Base-by-base conservation (phyloP, 2,888 invertebrate species). In the Anthrax anthrax region DNA sequence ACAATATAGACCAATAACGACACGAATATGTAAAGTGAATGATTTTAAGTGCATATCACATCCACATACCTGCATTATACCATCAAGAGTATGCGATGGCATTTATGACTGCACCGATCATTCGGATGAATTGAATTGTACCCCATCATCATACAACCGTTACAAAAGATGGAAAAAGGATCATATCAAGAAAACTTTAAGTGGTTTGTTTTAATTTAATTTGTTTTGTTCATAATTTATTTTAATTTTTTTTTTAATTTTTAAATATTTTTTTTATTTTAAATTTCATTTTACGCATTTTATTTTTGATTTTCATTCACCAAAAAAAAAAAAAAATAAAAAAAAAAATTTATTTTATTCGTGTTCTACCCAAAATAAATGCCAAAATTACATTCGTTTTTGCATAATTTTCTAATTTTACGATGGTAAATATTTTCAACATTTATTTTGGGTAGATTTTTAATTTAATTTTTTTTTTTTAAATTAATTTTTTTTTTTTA, bases 101-200 rank as follows among this genome's bases (percentile, higher is more conserved):
- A 58, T 61, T 36, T 51, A 55, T 17, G 76, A 78, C 54, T 78
- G 77, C 59, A 70, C 71, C 50, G 73, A 73, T 55, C 74, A 74
- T 14, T 79, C 78, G 52, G 82, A 82, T 54, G 82, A 82, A 58
- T 64, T 67, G 16, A 70, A 71, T 56, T 81, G 81, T 44, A 62
- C 60, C 18, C 57, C 46, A 47, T 19, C 45, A 40, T 18, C 37
- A 18, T 37, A 37, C 18, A 40, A 48, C 43, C 37, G 53, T 46
- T 58, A 58, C 44, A 65, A 64, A 53, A 58, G 64, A 46, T 63
- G 64, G 65, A 65, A 65, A 54, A 65, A 64, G 58, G 57, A 59
- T 43, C 52, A 50, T 37, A 39, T 44, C 44, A 46, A 47, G 51
- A 50, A 50, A 47, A 54, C 54, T 50, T 47, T 50, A 46, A 51